A percentile compares a stretch with the other conserved stretches of the same genome.
phyloP scores from a whole-genome alignment of 2,113 vertebrate genomes.

The Carassius auratus region DNA sequence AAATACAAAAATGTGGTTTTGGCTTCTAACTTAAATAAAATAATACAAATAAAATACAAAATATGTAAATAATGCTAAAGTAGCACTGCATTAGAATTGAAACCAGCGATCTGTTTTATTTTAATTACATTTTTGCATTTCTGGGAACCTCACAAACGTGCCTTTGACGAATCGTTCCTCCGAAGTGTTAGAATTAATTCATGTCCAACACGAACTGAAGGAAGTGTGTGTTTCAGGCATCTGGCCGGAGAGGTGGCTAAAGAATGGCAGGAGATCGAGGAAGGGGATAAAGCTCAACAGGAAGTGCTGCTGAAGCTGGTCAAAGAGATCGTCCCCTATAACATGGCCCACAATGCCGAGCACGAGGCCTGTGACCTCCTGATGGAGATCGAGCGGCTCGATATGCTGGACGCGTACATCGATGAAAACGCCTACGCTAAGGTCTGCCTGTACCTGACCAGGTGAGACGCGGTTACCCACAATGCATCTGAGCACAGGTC shows the following conservation, averaged over 20 bases:
- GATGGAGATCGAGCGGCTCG: conserved; percentile 97
- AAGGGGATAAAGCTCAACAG: conserved; percentile 90
- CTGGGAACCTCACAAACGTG: too few species aligned
- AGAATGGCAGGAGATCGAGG: conserved; percentile 97
- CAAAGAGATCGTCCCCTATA: conserved; percentile 95
- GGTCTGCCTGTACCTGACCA: conserved; percentile 97
- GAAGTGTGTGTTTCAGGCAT: conserved; percentile 75
- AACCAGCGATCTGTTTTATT: too few species aligned
- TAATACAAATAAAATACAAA: too few species aligned
- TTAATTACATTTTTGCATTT: too few species aligned
- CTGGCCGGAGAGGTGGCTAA: conserved; percentile 96
- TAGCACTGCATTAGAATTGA: too few species aligned
- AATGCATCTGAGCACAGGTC: too few species aligned
- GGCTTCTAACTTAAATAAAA: too few species aligned
- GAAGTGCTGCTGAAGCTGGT: conserved; percentile 91
- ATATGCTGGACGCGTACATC: conserved; percentile 95
- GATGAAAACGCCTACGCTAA: conserved; percentile 96
- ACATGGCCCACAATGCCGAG: conserved; percentile 98
- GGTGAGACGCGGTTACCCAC: conserved; percentile 67
- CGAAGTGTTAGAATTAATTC: too few species aligned
- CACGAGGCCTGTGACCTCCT: conserved; percentile 96
- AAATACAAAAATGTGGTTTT: too few species aligned
- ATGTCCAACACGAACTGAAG: too few species aligned
- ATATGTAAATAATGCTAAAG: too few species aligned
- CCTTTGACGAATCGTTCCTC: too few species aligned